Evolutionary conservation across 2,888 invertebrate genomes (phyloP).

Genomic region (Criorhina ranunculi): DNA sequence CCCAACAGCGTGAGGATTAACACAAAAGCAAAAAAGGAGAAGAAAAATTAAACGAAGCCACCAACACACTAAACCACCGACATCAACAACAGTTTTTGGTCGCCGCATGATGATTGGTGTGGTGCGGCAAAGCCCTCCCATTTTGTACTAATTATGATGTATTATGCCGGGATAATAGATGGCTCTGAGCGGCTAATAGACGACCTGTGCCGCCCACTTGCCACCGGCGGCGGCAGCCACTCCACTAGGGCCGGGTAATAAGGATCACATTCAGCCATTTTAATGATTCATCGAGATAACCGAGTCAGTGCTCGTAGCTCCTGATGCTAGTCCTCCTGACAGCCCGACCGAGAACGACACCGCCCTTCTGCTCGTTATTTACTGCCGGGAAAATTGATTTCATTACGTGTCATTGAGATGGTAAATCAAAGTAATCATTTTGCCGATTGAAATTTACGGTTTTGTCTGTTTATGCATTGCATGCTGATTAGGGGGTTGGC

Average conservation of each 20-base stretch:
- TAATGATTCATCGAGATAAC: slow-evolving; percentile 37
- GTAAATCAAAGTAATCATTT: slow-evolving; percentile 46
- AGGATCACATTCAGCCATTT: slow-evolving; percentile 42
- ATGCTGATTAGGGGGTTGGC: neutral
- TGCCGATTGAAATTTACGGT: slow-evolving; percentile 55
- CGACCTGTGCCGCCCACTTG: slow-evolving; percentile 4
- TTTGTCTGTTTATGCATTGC: slow-evolving; percentile 35
- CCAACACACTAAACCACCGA: neutral
- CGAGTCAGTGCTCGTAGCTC: neutral
- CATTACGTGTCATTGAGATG: slow-evolving; percentile 39
- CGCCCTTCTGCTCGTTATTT: slow-evolving; percentile 15
- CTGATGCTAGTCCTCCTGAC: no score
- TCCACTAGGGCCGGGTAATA: slow-evolving; percentile 7
- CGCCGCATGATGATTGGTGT: slow-evolving; percentile 30
- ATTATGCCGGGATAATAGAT: slow-evolving; percentile 54
- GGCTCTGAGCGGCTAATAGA: slow-evolving; percentile 33
- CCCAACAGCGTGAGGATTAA: slow-evolving; percentile 5
- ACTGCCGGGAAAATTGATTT: slow-evolving; percentile 51
- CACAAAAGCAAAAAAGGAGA: neutral
- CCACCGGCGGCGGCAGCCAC: neutral
- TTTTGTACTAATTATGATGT: slow-evolving; percentile 55
- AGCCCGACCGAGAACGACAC: no score
- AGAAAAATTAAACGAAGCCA: slow-evolving; percentile 1
- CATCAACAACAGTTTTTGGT: slow-evolving; percentile 40
- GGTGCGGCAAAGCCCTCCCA: slow-evolving; percentile 2